Conservation (phyloP, 2,888 invertebrate genomes). For the Spisula solida region DNA sequence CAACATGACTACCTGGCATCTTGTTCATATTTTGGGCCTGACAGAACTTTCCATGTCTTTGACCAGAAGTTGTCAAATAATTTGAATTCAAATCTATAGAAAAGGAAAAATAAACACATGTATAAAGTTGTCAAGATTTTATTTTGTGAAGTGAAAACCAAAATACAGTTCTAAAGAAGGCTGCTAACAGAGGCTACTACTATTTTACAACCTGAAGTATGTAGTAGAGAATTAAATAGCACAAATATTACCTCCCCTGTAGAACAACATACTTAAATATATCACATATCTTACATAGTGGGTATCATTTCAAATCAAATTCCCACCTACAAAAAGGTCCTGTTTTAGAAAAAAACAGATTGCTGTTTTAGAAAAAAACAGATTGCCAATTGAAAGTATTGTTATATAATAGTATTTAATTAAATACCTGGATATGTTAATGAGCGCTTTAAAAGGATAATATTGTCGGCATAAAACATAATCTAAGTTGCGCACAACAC, state of each 20-base stretch:
- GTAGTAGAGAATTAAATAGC: not conserved
- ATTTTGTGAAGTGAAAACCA: constrained; percentile 1
- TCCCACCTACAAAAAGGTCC: no score
- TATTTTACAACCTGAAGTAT: not conserved
- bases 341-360: no score
- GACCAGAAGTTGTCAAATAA: no score
- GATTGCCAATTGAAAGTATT: no score
- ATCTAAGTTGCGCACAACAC: no score
- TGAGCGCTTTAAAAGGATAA: not conserved
- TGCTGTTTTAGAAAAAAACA: no score
- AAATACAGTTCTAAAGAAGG: not conserved
- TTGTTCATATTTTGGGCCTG: no score
- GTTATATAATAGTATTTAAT: no score
- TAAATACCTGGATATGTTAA: no score
- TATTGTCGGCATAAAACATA: not conserved
- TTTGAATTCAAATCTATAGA: not conserved
- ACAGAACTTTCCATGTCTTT: no score
- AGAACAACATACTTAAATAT: not conserved
- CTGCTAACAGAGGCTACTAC: not conserved
- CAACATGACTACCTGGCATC: no score
- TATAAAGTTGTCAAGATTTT: not conserved
- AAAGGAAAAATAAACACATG: not conserved
- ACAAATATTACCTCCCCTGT: not conserved
- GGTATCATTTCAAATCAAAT: not conserved
- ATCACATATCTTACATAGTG: not conserved